phyloP scores from a whole-genome alignment of 2,888 invertebrate species.

The Sinhomidia bicolor region DNA sequence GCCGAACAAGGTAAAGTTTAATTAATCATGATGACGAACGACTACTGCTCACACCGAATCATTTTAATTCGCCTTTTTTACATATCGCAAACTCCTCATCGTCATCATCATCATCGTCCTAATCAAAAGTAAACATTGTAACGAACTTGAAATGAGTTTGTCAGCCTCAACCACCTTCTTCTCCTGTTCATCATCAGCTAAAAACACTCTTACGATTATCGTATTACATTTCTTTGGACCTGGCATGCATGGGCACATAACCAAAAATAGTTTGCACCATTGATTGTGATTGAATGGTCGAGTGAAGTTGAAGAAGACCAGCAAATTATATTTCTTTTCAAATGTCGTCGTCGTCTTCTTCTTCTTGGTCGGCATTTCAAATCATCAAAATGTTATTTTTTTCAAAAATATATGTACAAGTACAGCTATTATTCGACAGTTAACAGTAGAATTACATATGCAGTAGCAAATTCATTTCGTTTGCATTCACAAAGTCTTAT shows the following conservation, averaged over 20 bases:
- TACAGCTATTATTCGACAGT: conserved; percentile 31
- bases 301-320: conserved; percentile 39
- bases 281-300: conserved; percentile 50
- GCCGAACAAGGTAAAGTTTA: conserved; percentile 39
- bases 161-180: conserved; percentile 6
- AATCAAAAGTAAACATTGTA: conserved; percentile 41
- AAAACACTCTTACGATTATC: background rate
- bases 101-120: background rate
- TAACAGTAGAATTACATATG: background rate
- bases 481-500: background rate
- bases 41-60: conserved; percentile 10
- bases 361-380: background rate
- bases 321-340: conserved; percentile 48
- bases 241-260: background rate
- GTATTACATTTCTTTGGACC: conserved; percentile 21
- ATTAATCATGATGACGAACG: conserved; percentile 56
- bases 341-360: conserved; percentile 18
- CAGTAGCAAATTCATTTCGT: background rate
- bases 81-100: background rate
- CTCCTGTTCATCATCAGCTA: conserved; percentile 5
- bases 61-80: background rate
- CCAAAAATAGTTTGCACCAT: conserved; percentile 59
- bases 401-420: background rate
- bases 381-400: conserved; percentile 14
- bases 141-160: conserved; percentile 45